Percentiles rank a stretch among this genome's conserved stretches.
These are phyloP conservation scores for Drosophila oshimai DNA, from an alignment of 1,140 invertebrate genomes.

Conservation along the genomic window DNA sequence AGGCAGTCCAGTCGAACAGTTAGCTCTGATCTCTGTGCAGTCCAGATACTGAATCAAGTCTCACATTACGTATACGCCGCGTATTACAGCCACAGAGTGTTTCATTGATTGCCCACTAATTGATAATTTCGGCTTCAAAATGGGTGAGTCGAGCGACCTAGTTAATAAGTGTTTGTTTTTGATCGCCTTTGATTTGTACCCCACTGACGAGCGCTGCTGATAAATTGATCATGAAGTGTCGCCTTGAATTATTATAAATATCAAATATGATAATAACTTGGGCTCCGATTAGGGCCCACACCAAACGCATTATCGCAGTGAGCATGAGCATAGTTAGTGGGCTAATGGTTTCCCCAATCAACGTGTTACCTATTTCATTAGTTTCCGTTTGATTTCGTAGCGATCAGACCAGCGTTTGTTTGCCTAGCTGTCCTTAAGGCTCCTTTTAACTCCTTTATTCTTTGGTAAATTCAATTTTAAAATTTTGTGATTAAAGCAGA, in stretches of 20 bases:
- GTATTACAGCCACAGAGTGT: background rate
- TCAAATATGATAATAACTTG: conserved; percentile 27
- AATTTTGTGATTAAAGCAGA: no score
- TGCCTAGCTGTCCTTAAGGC: background rate
- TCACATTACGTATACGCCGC: conserved; percentile 4
- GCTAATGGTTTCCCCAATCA: background rate
- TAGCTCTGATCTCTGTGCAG: conserved; percentile 24
- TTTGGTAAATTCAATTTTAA: no score
- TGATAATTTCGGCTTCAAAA: conserved; percentile 52
- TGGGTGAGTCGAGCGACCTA: conserved; percentile 52
- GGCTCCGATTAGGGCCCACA: conserved; percentile 3
- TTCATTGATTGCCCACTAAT: conserved; percentile 35
- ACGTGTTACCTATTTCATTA: background rate
- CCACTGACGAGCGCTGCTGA: conserved; percentile 1
- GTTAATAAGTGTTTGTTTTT: conserved; percentile 5
- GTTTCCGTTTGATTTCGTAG: background rate
- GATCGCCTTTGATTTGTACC: background rate
- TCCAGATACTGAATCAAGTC: conserved; percentile 2
- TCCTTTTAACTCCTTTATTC: background rate
- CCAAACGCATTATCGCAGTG: conserved; percentile 15
- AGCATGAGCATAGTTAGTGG: background rate
- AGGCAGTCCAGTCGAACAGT: conserved; percentile 28
- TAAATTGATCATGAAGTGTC: conserved; percentile 27
- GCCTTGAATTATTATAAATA: conserved; percentile 44
- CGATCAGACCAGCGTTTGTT: background rate